phyloP scores from a whole-genome alignment of 2,113 vertebrate genomes.

The Brienomyrus brachyistius region DNA sequence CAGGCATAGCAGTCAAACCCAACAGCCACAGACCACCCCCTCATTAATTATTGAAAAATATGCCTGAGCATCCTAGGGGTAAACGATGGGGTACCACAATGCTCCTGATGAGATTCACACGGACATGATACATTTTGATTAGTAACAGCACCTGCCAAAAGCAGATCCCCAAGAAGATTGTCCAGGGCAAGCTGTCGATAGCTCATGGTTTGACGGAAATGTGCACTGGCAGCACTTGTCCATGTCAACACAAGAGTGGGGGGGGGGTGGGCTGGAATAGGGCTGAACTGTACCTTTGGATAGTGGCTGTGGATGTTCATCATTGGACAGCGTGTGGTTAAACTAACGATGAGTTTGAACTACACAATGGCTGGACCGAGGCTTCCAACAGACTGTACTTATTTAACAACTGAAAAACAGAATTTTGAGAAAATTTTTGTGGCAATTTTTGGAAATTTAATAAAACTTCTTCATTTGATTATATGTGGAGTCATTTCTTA shows the following conservation, averaged over 20 bases:
- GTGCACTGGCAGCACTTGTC: constrained; percentile 18
- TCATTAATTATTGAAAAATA: background rate
- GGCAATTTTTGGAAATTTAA: background rate
- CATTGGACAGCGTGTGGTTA: background rate
- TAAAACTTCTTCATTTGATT: background rate
- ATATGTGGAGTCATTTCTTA: background rate
- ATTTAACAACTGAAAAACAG: background rate
- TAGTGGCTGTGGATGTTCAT: background rate
- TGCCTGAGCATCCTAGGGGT: background rate
- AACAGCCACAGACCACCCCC: background rate
- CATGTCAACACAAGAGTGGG: background rate
- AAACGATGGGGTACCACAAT: background rate
- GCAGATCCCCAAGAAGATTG: constrained; percentile 21
- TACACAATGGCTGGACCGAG: background rate
- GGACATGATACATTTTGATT: constrained; percentile 37
- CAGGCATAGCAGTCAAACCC: background rate
- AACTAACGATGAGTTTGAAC: background rate
- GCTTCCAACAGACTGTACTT: background rate
- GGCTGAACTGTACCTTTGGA: background rate
- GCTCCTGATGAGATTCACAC: constrained; percentile 32
- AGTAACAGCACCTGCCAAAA: constrained; percentile 26
- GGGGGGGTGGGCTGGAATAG: background rate
- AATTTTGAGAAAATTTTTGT: background rate
- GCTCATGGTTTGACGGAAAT: constrained; percentile 36
- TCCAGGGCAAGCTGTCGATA: constrained; percentile 41